These are phyloP conservation scores for Boleophthalmus pectinirostris DNA, from an alignment of 2,113 vertebrate genomes.

Conservation along the genomic window DNA sequence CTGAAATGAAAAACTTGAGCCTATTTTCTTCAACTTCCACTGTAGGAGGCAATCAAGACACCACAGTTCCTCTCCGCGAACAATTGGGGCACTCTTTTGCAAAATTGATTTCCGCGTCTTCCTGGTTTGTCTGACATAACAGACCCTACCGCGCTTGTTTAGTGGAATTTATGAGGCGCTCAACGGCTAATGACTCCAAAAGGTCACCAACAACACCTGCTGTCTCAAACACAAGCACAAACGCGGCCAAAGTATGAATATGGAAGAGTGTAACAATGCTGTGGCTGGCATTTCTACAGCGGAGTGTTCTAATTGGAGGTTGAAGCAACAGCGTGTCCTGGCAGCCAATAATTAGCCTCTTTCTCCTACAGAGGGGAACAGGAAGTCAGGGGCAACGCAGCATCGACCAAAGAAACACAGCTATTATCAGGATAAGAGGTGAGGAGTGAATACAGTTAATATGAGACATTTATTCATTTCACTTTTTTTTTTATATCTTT, in stretches of 20 bases:
- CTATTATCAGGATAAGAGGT: constrained; percentile 18
- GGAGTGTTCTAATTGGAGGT: constrained; percentile 49
- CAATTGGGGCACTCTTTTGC: not conserved
- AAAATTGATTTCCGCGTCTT: constrained; percentile 17
- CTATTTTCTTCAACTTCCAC: constrained; percentile 53
- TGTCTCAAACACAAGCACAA: constrained; percentile 24
- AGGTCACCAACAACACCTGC: constrained; percentile 35
- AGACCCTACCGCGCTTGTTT: constrained; percentile 20
- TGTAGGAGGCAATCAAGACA: not conserved
- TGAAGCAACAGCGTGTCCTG: constrained; percentile 33
- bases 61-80: not conserved
- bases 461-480: not conserved
- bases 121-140: constrained; percentile 30
- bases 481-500: too few relatives aligned
- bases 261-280: constrained; percentile 24
- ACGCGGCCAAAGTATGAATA: constrained; percentile 32
- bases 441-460: not conserved
- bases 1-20: constrained; percentile 17
- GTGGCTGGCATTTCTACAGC: constrained; percentile 38
- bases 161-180: constrained; percentile 39
- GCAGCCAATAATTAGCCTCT: constrained; percentile 41
- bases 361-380: constrained; percentile 29
- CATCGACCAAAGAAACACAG: constrained; percentile 4
- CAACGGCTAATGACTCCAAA: constrained; percentile 34
- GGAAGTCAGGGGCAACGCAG: constrained; percentile 44